Evolutionary conservation across 2,113 vertebrate genomes (phyloP).

Genomic region (Chelonoidis abingdonii): DNA sequence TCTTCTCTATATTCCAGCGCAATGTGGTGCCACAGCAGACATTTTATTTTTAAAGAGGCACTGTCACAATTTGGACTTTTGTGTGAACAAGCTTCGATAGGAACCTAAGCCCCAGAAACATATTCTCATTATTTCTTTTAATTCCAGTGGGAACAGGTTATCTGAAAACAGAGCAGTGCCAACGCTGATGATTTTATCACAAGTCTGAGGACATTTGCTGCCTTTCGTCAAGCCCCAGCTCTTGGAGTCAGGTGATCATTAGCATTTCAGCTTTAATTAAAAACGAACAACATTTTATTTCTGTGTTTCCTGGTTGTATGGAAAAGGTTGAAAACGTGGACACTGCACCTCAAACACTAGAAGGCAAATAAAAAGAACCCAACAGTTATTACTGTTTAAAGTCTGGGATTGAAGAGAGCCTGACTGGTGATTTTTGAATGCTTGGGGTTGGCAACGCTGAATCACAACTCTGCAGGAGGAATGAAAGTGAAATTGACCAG

Average conservation of each 20-base stretch:
- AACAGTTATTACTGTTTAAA: too few species aligned
- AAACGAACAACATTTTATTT: not conserved
- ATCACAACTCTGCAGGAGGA: too few species aligned
- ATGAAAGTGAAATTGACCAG: not conserved
- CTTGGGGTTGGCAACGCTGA: not conserved
- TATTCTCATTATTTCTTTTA: rapidly evolving
- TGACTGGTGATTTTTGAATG: not conserved
- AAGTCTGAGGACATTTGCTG: not conserved
- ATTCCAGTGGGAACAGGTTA: not conserved
- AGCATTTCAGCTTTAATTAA: not conserved
- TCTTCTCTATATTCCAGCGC: not conserved
- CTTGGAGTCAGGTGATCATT: not conserved
- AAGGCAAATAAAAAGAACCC: not conserved
- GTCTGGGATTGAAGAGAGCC: not conserved
- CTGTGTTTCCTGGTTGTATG: not conserved
- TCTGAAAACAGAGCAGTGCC: not conserved
- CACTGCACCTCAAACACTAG: not conserved
- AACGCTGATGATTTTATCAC: rapidly evolving
- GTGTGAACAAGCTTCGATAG: rapidly evolving
- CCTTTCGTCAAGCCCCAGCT: not conserved
- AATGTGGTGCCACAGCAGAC: rapidly evolving
- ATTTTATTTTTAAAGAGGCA: not conserved
- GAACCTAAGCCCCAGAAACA: not conserved
- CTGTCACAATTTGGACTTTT: rapidly evolving
- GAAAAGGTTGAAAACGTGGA: not conserved